phyloP scores from a whole-genome alignment of 2,888 invertebrate genomes.

The Monoplex corrugatus region DNA sequence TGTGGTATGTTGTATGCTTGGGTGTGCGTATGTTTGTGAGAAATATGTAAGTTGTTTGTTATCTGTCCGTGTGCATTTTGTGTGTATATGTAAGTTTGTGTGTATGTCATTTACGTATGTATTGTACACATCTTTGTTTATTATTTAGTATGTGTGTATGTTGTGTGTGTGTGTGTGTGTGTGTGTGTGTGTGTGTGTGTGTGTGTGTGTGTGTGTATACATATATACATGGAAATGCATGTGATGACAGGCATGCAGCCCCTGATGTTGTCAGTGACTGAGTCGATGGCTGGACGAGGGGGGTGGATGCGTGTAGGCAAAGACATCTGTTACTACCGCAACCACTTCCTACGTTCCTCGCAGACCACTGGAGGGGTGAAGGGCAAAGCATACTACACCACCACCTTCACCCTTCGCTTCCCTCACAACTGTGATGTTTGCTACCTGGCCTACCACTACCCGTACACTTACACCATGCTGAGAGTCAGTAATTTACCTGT shows the following conservation, averaged over 20 bases:
- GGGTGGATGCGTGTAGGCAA: constrained; percentile 89
- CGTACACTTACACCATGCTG: constrained; percentile 90
- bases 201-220: no score
- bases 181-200: no score
- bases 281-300: constrained; percentile 84
- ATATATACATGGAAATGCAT: no score
- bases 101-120: no score
- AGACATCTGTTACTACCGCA: constrained; percentile 91
- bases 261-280: constrained; percentile 90
- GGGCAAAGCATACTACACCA: constrained; percentile 86
- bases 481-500: constrained; percentile 83
- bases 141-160: no score
- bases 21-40: no score
- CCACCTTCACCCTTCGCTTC: constrained; percentile 90
- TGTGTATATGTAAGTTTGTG: no score
- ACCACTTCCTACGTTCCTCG: constrained; percentile 82
- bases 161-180: no score
- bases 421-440: constrained; percentile 89
- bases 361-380: constrained; percentile 82
- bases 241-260: constrained; percentile 89
- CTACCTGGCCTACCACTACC: constrained; percentile 93
- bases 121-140: no score
- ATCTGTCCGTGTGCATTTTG: no score
- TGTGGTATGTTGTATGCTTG: no score
- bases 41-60: no score